Evolutionary conservation across 2,113 vertebrate species (phyloP), one percentile per base, ranked within the genome.

Genomic region (Thalassoma bifasciatum): DNA sequence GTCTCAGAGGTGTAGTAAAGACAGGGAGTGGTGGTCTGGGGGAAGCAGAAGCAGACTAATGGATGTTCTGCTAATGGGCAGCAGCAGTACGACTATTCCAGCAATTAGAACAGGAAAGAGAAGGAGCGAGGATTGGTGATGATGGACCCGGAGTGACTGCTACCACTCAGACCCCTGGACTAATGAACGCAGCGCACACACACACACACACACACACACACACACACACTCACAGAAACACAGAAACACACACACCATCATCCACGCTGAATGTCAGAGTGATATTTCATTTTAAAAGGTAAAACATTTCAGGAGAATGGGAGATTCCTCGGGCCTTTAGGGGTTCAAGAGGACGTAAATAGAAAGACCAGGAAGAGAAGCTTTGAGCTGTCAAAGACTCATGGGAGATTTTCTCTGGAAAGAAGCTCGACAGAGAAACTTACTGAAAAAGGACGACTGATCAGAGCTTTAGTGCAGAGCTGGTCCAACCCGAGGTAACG

Each of bases 1-100:
- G 89, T 93, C 92, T 93, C 93, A 66, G 91, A 91, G 91, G 93
- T 89, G 90, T 89, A 81, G 86, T 94, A 93, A 93, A 92, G 84
- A 30, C 76, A 75, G 79, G 82, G 89, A 86, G 84, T 86, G 90
- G 83, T 85, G 81, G 85, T 82, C 79, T 78, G 78, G 66, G 67
- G n/a, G n/a, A n/a, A n/a, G n/a, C n/a, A n/a, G n/a, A 76, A 74
- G 58, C 77, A 72, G 83, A 68, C 89, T 92, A 91, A 89, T 89
- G 87, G 88, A 84, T 84, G 57, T 70, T 57, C 50, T 54, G 65
- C 92, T 93, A 93, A 94, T 93, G 92, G 92, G 89, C 74, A 70
- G 80, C 75, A 67, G 83, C 88, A 91, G 92, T 22, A 70, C 10
- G 78, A 89, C 86, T 84, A 67, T 88, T 77, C 37, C 47, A 84